Percentiles rank a stretch among this genome's conserved stretches.
Conservation (phyloP, 2,888 invertebrate species). For the Scaptomyza parva region DNA sequence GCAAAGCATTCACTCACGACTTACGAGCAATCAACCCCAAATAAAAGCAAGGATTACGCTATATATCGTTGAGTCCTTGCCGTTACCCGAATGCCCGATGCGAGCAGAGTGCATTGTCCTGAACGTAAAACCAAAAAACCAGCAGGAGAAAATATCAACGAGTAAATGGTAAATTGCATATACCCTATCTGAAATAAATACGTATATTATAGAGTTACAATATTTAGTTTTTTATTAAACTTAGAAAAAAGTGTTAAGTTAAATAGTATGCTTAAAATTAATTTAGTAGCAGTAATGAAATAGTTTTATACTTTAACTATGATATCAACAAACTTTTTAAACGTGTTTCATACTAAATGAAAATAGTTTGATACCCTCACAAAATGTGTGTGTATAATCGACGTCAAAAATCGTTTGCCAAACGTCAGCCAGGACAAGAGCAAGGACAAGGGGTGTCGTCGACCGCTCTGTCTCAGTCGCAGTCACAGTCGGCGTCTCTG, state of each 20-base stretch:
- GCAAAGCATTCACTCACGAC: slow-evolving; percentile 44
- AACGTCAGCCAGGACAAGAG: slow-evolving; percentile 40
- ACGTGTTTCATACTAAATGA: neutral
- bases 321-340: too few relatives aligned
- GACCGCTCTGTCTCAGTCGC: slow-evolving; percentile 21
- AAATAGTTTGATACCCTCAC: neutral
- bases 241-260: neutral
- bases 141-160: neutral
- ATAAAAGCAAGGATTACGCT: slow-evolving; percentile 73
- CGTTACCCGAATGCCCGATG: slow-evolving; percentile 23
- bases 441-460: slow-evolving; percentile 44
- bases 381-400: slow-evolving; percentile 58
- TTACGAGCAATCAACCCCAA: slow-evolving; percentile 78
- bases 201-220: neutral
- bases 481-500: slow-evolving; percentile 29
- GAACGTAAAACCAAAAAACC: slow-evolving; percentile 31
- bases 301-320: too few relatives aligned
- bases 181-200: slow-evolving; percentile 23
- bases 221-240: neutral
- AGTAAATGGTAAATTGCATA: neutral
- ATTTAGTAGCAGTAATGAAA: too few relatives aligned
- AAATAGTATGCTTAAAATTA: too few relatives aligned
- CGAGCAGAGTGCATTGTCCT: slow-evolving; percentile 74
- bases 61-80: slow-evolving; percentile 40
- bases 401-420: slow-evolving; percentile 35